These are phyloP conservation scores for Nezara viridula DNA, from an alignment of 2,888 invertebrate species.

Conservation along the genomic window DNA sequence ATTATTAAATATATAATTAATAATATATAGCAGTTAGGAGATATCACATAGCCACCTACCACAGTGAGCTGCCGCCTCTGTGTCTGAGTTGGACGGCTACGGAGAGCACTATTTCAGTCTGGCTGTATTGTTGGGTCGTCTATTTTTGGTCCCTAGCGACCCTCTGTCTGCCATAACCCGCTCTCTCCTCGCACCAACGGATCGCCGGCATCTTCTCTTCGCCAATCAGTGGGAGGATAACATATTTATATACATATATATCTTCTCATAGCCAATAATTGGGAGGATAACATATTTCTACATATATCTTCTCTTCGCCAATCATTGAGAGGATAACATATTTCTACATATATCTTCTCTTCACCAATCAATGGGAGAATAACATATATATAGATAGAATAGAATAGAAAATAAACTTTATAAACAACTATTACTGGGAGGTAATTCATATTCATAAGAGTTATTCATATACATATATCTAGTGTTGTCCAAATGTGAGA, in stretches of 20 bases:
- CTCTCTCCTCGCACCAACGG: not conserved
- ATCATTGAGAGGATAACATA: too few species aligned
- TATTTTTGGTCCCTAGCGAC: not conserved
- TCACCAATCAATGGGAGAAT: too few species aligned
- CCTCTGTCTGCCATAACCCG: conserved; percentile 27
- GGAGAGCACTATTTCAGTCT: conserved; percentile 11
- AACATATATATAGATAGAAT: too few species aligned
- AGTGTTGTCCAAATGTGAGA: too few species aligned
- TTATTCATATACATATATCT: too few species aligned
- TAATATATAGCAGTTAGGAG: not conserved
- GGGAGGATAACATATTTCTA: too few species aligned
- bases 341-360: too few species aligned
- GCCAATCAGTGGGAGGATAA: not conserved
- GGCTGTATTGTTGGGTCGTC: conserved; percentile 11
- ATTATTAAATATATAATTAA: not conserved
- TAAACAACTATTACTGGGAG: too few species aligned
- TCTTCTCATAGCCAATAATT: too few species aligned
- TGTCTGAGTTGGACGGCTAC: conserved; percentile 5
- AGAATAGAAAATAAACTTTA: too few species aligned
- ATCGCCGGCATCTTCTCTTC: not conserved
- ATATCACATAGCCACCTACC: not conserved
- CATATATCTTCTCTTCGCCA: too few species aligned
- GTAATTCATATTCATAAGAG: too few species aligned
- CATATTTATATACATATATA: not conserved
- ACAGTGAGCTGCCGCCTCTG: not conserved